Evolutionary conservation across 2,113 vertebrate species (phyloP), one percentile per base, ranked within the genome.

Genomic region (Myocastor coypus): DNA sequence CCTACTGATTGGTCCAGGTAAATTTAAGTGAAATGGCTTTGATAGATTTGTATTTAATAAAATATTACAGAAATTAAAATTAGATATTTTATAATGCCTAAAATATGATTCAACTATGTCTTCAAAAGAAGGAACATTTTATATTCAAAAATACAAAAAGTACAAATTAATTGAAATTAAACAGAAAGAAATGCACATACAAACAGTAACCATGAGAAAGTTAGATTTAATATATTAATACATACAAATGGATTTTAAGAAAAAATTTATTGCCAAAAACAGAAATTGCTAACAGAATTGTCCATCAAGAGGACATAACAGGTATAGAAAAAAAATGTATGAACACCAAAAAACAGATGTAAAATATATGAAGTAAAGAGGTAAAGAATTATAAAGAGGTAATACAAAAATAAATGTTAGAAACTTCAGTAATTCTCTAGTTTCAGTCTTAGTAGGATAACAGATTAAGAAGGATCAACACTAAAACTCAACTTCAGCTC

Each of bases 261-360:
- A 64, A 89, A 90, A 87, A 82, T 28, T 73, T 94, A 10, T 84
- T 89, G 26, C n/a, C n/a, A 57, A 19, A n/a, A n/a, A n/a, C n/a
- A n/a, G n/a, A n/a, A n/a, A n/a, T n/a, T 28, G 5, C 40, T 66
- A 52, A 89, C 5, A 20, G 19, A 16, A 5, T 19, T 46, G 40
- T 55, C 28, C 12, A 40, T 66, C n/a, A 55, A 32, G 42, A 75
- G 40, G 28, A 57, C 14, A 73, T 42, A 55, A 37, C 7, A 37
- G 52, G 20, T 26, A 42, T 37, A 26, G 11, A n/a, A 50, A 66
- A 83, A 83, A 55, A 52, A 63, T 52, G 17, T 42, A 42, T 40
- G 20, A 28, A 11, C 1, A 22, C 28, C 9, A 40, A 55, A 46
- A 28, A 89, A 40, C 2, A 57, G 42, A 89, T 42, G 5, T 34